These are phyloP conservation scores for Chionoecetes opilio DNA, from an alignment of 1,140 invertebrate species.

Conservation along the genomic window DNA sequence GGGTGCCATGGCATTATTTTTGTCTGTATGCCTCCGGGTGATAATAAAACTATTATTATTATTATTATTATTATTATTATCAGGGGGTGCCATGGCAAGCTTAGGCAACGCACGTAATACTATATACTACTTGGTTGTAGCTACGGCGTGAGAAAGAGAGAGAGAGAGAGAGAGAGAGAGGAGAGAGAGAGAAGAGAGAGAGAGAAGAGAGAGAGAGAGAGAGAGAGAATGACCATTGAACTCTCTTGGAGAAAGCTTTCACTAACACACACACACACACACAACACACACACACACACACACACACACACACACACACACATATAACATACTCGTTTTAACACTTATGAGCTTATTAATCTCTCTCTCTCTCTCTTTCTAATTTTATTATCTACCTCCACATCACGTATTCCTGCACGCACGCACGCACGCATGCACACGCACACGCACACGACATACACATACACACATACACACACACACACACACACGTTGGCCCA, in stretches of 20 bases:
- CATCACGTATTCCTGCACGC: too few species aligned
- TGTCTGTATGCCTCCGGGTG: too few species aligned
- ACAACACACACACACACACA: not conserved
- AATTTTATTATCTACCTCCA: too few species aligned
- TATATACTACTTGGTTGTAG: too few species aligned
- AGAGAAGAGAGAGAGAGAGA: conserved; percentile 47
- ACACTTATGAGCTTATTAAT: too few species aligned
- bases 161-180: conserved; percentile 68
- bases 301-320: conserved; percentile 1
- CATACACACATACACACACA: not conserved
- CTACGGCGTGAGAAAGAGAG: not conserved
- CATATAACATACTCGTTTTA: not conserved
- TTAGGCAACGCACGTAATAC: too few species aligned
- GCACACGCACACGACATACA: not conserved
- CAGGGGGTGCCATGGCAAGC: too few species aligned
- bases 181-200: conserved; percentile 66
- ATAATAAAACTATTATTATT: too few species aligned
- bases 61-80: not conserved
- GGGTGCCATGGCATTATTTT: too few species aligned
- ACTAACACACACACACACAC: not conserved
- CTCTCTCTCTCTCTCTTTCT: too few species aligned
- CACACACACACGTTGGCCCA: not conserved
- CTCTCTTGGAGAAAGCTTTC: not conserved
- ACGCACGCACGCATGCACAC: not conserved
- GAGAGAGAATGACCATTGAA: not conserved